A percentile compares a stretch with the other conserved stretches of the same genome.
Evolutionary conservation across 2,113 vertebrate genomes (phyloP).

Genomic region (Stigmatopora argus): DNA sequence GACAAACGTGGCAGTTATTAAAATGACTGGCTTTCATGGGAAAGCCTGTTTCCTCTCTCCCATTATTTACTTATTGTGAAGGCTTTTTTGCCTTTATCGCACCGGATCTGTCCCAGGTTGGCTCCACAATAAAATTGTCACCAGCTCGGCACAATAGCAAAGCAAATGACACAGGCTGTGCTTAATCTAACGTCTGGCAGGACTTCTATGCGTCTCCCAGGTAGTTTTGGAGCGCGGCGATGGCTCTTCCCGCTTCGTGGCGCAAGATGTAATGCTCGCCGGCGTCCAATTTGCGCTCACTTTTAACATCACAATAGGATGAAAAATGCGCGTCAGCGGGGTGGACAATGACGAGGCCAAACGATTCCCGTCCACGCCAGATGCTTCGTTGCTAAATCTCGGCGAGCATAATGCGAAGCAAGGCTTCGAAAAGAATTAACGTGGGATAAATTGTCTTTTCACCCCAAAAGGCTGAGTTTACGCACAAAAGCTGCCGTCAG

Average conservation of each 20-base stretch:
- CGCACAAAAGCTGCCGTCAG: neutral
- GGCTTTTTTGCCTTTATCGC: slow-evolving; percentile 42
- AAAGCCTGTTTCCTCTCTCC: slow-evolving; percentile 32
- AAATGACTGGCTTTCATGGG: slow-evolving; percentile 51
- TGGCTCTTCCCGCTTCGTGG: slow-evolving; percentile 30
- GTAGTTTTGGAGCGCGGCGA: slow-evolving; percentile 35
- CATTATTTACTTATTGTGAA: slow-evolving; percentile 50
- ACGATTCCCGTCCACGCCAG: slow-evolving; percentile 40
- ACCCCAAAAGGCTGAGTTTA: neutral
- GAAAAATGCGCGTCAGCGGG: slow-evolving; percentile 29
- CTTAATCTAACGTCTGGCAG: slow-evolving; percentile 4
- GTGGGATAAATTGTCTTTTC: neutral
- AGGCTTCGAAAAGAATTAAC: neutral
- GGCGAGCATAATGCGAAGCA: slow-evolving; percentile 27
- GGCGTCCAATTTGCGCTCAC: slow-evolving; percentile 42
- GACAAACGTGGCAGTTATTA: slow-evolving; percentile 57
- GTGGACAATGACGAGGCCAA: slow-evolving; percentile 44
- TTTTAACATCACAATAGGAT: slow-evolving; percentile 44
- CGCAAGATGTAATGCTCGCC: slow-evolving; percentile 24
- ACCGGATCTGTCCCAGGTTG: slow-evolving; percentile 26
- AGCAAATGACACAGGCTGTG: slow-evolving; percentile 26
- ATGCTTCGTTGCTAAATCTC: slow-evolving; percentile 38
- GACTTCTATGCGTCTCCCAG: slow-evolving; percentile 16
- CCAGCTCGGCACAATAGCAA: slow-evolving; percentile 42
- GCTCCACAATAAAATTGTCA: slow-evolving; percentile 31